phyloP scores from a whole-genome alignment of 2,888 invertebrate species.

The Arenicola marina region DNA sequence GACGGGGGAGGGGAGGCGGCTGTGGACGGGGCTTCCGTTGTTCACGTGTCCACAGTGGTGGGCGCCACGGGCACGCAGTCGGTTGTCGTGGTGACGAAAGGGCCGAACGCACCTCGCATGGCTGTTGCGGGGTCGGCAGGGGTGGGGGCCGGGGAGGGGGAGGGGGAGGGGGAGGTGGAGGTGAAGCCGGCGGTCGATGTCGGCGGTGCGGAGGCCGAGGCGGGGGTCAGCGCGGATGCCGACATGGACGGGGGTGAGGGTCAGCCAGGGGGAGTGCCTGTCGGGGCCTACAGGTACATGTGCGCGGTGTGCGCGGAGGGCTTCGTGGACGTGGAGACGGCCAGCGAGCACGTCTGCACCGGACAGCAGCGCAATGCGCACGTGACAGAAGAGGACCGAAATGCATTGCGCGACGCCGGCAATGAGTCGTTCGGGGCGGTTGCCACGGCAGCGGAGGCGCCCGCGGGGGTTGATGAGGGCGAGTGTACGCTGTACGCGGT shows the following conservation, averaged over 20 bases:
- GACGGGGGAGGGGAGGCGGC: neutral
- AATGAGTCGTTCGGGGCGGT: too few species aligned
- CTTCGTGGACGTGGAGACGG: neutral
- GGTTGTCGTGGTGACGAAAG: too few species aligned
- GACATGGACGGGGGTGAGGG: neutral
- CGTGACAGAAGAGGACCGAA: too few species aligned
- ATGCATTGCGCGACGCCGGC: too few species aligned
- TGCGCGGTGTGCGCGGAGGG: neutral
- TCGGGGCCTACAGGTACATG: neutral
- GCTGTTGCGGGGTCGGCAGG: too few species aligned
- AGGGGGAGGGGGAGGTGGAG: too few species aligned
- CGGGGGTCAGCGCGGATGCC: neutral
- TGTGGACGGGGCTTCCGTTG: too few species aligned
- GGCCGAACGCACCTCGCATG: too few species aligned
- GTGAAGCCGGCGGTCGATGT: neutral
- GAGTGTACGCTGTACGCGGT: neutral
- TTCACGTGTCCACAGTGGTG: too few species aligned
- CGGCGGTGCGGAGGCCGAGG: neutral
- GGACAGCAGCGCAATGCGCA: too few species aligned
- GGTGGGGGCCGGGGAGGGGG: neutral
- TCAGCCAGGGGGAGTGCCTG: neutral
- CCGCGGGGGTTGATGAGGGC: neutral
- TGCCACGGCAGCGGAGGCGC: neutral
- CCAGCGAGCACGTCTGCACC: neutral
- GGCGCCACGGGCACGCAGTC: neutral